phyloP scores from a whole-genome alignment of 2,113 vertebrate species.

The Shinisaurus crocodilurus region DNA sequence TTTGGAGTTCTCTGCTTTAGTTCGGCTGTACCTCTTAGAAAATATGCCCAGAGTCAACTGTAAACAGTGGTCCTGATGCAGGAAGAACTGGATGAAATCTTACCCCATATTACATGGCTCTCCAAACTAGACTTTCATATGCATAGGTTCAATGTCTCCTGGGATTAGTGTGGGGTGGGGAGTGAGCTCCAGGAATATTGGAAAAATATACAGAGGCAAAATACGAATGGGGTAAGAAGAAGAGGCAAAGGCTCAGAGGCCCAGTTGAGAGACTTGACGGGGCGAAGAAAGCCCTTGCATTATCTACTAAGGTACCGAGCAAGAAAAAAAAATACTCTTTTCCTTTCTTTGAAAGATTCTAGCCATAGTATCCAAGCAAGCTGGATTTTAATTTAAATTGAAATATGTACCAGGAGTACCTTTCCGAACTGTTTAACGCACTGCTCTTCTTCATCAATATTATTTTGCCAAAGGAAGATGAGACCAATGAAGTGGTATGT shows the following conservation, averaged over 20 bases:
- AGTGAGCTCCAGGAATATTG: not conserved
- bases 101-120: not conserved
- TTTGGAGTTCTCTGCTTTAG: not conserved
- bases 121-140: not conserved
- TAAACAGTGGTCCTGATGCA: not conserved
- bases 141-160: not conserved
- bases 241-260: not conserved
- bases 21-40: no score
- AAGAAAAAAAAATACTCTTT: no score
- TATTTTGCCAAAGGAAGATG: conserved; percentile 41
- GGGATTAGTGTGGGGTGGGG: not conserved
- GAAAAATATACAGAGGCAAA: not conserved
- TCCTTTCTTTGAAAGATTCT: conserved; percentile 10
- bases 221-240: not conserved
- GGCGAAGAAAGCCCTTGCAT: not conserved
- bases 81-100: not conserved
- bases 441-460: conserved; percentile 57
- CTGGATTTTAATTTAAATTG: conserved; percentile 44
- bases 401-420: conserved; percentile 3
- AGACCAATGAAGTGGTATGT: conserved; percentile 41
- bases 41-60: no score
- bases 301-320: not conserved
- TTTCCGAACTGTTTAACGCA: conserved; percentile 24
- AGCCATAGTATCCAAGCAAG: conserved; percentile 33
- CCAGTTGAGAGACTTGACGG: not conserved